Evolutionary conservation across 2,888 invertebrate genomes (phyloP).

Genomic region (Syrista parreyssii): DNA sequence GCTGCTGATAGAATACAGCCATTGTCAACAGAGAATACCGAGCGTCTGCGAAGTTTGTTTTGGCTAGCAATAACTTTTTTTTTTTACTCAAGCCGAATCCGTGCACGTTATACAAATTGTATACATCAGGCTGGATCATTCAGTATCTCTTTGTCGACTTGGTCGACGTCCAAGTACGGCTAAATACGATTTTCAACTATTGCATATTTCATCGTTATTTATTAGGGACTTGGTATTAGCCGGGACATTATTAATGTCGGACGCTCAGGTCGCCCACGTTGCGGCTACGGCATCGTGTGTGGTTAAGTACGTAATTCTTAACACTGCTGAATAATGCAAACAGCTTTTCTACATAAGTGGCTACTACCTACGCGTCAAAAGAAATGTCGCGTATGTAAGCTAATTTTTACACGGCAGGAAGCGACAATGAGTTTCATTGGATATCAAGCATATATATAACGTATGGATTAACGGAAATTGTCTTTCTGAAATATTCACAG

Average conservation of each 20-base stretch:
- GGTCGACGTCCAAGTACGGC: neutral
- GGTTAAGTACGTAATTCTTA: neutral
- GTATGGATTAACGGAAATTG: neutral
- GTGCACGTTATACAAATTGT: neutral
- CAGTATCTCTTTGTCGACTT: neutral
- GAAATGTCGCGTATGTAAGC: neutral
- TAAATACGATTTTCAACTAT: neutral
- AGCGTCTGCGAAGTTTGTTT: neutral
- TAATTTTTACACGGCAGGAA: neutral
- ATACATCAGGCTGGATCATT: neutral
- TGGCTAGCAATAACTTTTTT: neutral
- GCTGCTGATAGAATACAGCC: neutral
- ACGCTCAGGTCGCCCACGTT: neutral
- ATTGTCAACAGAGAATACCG: neutral
- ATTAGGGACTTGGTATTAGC: neutral
- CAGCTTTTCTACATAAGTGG: neutral
- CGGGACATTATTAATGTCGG: neutral
- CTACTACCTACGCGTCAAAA: neutral
- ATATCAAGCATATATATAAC: neutral
- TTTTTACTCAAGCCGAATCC: neutral
- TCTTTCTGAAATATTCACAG: neutral
- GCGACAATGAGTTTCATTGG: neutral
- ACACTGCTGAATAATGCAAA: neutral
- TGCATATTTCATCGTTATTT: neutral
- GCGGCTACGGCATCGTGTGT: neutral